Evolutionary conservation across 2,888 invertebrate genomes (phyloP), one percentile per base, ranked within the genome.

Genomic region (Iselma pallidipennis): DNA sequence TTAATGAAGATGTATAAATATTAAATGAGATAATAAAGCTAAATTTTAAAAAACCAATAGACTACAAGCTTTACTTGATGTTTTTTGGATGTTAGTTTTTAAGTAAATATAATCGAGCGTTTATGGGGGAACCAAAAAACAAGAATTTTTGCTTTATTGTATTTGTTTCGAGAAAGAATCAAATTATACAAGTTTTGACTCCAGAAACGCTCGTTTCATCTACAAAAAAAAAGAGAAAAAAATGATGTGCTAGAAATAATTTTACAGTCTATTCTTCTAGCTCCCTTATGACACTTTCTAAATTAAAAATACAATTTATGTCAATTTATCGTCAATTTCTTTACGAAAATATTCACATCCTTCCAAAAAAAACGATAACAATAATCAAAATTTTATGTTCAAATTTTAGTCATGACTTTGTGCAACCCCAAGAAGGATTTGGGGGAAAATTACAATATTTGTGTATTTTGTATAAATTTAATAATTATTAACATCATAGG

Each of bases 1-100:
- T 78, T 78, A 77, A 77, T 76, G 72, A 74, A 70, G 68, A 74
- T 80, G 79, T 79, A 79, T 78, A 79, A 78, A 75, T 68, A 71
- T 37, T 7, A 74, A 74, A 72, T 72, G 71, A 74, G 71, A 74
- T 76, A 80, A 79, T 79, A 79, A 79, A 79, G 76, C 72, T 74
- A 71, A 73, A 71, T 70, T 70, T 66, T 65, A 68, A 37, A 6
- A 1, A 42, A 16, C 19, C 42, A 42, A 42, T 19, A 19, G 21
- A 16, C 19, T 42, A 42, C 63, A 68, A 66, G 69, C 59, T 71
- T 73, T 70, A 67, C 63, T 72, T 73, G 69, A 70, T 70, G 69
- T 72, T 69, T 9, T 21, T 66, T 73, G 65, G 63, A 66, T 73
- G 70, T 71, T 68, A 71, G 68, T 54, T 66, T 64, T 59, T 66